Conservation (phyloP, 1,140 invertebrate species). For the Anagrus nilaparvatae region DNA sequence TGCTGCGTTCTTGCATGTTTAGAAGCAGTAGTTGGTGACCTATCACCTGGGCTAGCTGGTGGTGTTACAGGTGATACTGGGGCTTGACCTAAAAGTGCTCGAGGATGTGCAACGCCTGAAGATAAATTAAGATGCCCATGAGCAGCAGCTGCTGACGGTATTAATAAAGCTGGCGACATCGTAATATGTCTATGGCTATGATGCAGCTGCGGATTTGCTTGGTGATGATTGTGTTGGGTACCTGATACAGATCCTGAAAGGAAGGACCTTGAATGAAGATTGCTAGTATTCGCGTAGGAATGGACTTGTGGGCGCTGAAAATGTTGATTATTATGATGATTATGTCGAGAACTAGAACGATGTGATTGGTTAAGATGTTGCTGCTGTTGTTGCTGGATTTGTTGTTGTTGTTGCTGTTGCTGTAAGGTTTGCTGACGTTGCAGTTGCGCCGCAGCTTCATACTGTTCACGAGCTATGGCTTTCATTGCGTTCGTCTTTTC, state of each 20-base stretch:
- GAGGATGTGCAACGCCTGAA: slow-evolving; percentile 28
- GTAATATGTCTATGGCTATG: slow-evolving; percentile 19
- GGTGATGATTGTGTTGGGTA: slow-evolving; percentile 17
- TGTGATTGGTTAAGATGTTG: slow-evolving; percentile 20
- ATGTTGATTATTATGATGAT: neutral
- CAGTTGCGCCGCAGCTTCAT: slow-evolving; percentile 33
- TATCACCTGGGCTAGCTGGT: slow-evolving; percentile 35
- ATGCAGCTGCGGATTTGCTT: slow-evolving; percentile 12
- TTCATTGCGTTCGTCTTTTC: slow-evolving; percentile 48
- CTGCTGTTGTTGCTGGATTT: slow-evolving; percentile 18
- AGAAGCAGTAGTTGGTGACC: slow-evolving; percentile 36
- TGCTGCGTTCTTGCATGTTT: slow-evolving; percentile 31
- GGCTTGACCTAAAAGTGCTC: slow-evolving; percentile 38
- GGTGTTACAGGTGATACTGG: slow-evolving; percentile 28
- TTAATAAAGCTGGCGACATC: slow-evolving; percentile 35
- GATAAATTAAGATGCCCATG: slow-evolving; percentile 10
- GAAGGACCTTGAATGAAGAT: neutral
- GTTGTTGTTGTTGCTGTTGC: slow-evolving; percentile 24
- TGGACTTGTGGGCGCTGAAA: too few species aligned
- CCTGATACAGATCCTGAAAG: slow-evolving; percentile 5
- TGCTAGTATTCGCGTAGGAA: neutral
- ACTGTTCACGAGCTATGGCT: slow-evolving; percentile 40
- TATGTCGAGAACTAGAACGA: neutral
- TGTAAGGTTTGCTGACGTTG: slow-evolving; percentile 31
- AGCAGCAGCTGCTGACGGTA: slow-evolving; percentile 18